Conservation (phyloP, 92 coral and sea anemone genomes). For the Epizoanthus stellaris region DNA sequence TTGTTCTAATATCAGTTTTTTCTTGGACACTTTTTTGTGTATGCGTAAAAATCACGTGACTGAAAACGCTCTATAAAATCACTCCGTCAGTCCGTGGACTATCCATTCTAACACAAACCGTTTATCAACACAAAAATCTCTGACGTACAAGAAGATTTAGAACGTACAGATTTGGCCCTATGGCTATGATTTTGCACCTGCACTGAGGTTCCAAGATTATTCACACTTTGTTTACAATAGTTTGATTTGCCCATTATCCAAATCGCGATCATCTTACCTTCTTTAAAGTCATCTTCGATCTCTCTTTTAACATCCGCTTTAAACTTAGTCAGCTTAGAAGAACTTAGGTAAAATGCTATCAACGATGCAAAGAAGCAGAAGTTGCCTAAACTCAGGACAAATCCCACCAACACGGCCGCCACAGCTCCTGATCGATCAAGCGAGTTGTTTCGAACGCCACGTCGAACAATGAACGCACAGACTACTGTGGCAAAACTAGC, state of each 20-base stretch:
- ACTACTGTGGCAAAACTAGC: slow-evolving; percentile 69
- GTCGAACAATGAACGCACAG: slow-evolving; percentile 74
- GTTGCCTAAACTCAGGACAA: slow-evolving; percentile 81
- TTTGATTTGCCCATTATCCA: neutral
- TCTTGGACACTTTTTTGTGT: no score
- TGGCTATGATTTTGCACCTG: neutral
- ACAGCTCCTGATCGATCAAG: slow-evolving; percentile 86
- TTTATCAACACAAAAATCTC: no score
- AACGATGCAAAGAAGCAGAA: slow-evolving; percentile 89
- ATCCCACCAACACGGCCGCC: slow-evolving; percentile 89
- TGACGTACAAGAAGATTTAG: no score
- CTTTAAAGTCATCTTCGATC: slow-evolving; percentile 94
- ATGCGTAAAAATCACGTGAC: no score
- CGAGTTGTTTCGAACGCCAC: slow-evolving; percentile 80
- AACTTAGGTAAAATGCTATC: slow-evolving; percentile 78
- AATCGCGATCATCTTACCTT: slow-evolving; percentile 69
- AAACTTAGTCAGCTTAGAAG: slow-evolving; percentile 90
- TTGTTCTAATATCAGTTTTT: no score
- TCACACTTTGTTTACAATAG: neutral
- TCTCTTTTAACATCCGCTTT: slow-evolving; percentile 85
- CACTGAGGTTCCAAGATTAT: neutral
- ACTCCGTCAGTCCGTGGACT: no score
- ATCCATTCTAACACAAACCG: no score
- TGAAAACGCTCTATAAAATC: no score
- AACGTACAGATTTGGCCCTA: no score